Evolutionary conservation across 1,140 invertebrate species (phyloP).

Genomic region (Aplysia californica): DNA sequence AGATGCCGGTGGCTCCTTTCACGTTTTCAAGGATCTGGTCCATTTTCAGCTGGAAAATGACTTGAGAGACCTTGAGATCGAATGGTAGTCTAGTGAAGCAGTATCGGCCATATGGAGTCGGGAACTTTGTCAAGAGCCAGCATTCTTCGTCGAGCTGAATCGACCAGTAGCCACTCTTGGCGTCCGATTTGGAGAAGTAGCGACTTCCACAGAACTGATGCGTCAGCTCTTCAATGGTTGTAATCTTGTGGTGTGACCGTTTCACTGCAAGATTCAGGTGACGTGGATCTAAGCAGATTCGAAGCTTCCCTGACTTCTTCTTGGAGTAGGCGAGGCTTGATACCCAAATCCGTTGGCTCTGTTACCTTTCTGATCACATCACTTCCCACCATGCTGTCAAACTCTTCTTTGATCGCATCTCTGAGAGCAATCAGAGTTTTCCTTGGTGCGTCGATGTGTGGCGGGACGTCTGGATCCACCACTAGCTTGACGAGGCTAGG

Average conservation of each 20-base stretch:
- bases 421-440: constrained; percentile 42
- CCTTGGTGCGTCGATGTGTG: constrained; percentile 36
- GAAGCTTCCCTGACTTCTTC: constrained; percentile 4
- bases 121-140: constrained; percentile 41
- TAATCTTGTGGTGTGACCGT: constrained; percentile 51
- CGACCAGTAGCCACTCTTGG: constrained; percentile 32
- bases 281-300: constrained; percentile 16
- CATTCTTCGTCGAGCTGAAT: constrained; percentile 42
- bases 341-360: constrained; percentile 68
- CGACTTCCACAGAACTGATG: constrained; percentile 7
- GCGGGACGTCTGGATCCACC: constrained; percentile 27
- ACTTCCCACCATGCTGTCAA: constrained; percentile 6
- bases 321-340: background rate
- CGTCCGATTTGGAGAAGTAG: constrained; percentile 30
- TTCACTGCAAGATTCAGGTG: constrained; percentile 28
- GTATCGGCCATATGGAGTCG: constrained; percentile 21
- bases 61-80: constrained; percentile 37
- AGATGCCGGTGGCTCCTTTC: constrained; percentile 50
- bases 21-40: constrained; percentile 44
- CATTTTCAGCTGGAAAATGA: constrained; percentile 56
- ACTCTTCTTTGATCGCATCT: constrained; percentile 20
- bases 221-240: constrained; percentile 27
- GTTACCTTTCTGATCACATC: constrained; percentile 33
- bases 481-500: constrained; percentile 34
- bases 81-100: constrained; percentile 36